Conservation (phyloP, 2,113 vertebrate species). For the Probosciger aterrimus region DNA sequence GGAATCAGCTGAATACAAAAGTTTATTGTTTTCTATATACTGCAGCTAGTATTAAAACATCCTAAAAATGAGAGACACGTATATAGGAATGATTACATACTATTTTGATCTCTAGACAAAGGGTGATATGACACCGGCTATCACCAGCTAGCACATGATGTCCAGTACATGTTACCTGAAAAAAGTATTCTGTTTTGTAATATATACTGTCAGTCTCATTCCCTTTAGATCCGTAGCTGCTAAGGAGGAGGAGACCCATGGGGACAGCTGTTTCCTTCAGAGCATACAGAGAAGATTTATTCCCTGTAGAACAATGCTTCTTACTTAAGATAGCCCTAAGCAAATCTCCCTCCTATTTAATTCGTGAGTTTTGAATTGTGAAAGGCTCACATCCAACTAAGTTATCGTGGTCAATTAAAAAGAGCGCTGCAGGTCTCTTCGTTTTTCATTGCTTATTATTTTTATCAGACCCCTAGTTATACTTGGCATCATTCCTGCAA, state of each 20-base stretch:
- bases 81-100: not conserved
- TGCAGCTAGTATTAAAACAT: not conserved
- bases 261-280: not conserved
- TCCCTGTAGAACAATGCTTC: not conserved
- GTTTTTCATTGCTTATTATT: not conserved
- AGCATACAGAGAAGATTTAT: not conserved
- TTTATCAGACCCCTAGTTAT: not conserved
- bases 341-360: not conserved
- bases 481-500: not conserved
- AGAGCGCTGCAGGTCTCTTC: not conserved
- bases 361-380: not conserved
- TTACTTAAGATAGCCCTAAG: not conserved
- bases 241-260: not conserved
- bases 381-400: not conserved
- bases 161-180: not conserved
- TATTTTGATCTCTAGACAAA: not conserved
- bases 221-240: not conserved
- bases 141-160: not conserved
- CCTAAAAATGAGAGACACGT: not conserved
- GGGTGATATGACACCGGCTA: not conserved
- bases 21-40: not conserved
- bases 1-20: not conserved
- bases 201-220: not conserved
- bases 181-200: not conserved
- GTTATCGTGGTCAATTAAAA: not conserved